These are phyloP conservation scores for Acanthisitta chloris DNA, from an alignment of 2,113 vertebrate species.

Conservation along the genomic window DNA sequence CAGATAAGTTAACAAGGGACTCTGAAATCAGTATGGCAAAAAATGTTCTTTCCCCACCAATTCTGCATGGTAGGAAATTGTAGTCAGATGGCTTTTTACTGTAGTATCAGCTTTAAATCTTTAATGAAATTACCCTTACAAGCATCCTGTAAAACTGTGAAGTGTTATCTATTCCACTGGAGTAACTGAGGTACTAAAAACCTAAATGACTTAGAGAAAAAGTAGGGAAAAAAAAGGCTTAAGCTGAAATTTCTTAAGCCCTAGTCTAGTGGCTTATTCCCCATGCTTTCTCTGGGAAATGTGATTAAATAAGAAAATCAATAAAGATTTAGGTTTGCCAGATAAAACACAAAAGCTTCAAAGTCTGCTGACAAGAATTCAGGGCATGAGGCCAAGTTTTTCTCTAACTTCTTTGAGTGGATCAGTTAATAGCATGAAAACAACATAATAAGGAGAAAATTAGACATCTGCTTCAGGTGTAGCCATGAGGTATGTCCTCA, in stretches of 20 bases:
- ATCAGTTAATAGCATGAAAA: slow-evolving; percentile 59
- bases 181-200: slow-evolving; percentile 37
- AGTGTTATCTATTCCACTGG: slow-evolving; percentile 7
- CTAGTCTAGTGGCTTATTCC: slow-evolving; percentile 40
- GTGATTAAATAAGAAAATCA: slow-evolving; percentile 67
- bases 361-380: slow-evolving; percentile 46
- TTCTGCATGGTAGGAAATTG: not conserved
- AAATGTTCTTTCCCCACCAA: not conserved
- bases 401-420: not conserved
- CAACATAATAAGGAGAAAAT: slow-evolving; percentile 51
- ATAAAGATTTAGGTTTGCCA: slow-evolving; percentile 57
- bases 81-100: slow-evolving; percentile 45
- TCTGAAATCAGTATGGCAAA: not conserved
- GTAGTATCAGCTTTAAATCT: slow-evolving; percentile 28
- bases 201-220: slow-evolving; percentile 11
- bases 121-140: slow-evolving; percentile 47
- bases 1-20: not conserved
- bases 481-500: not conserved
- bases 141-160: slow-evolving; percentile 33
- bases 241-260: slow-evolving; percentile 30
- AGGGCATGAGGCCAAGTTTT: slow-evolving; percentile 39
- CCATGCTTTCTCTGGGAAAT: slow-evolving; percentile 38
- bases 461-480: not conserved
- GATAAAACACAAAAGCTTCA: slow-evolving; percentile 62
- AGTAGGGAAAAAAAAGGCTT: not conserved